Conservation (phyloP, 2,888 invertebrate species). For the Opisthograptis luteolata region DNA sequence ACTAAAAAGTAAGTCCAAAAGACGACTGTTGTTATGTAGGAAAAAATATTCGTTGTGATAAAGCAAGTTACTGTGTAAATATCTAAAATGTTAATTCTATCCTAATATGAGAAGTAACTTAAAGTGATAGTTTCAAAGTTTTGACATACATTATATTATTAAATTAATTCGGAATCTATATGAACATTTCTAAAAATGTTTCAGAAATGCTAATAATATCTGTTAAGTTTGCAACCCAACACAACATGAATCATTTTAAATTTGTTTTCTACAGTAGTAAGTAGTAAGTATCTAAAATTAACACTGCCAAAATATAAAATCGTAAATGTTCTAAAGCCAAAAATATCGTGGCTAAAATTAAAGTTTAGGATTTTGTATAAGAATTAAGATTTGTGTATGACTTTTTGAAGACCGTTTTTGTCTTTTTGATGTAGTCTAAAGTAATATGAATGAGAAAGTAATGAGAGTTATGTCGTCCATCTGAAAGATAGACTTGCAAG, state of each 20-base stretch:
- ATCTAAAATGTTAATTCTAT: conserved; percentile 57
- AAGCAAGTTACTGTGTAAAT: conserved; percentile 70
- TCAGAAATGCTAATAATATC: not conserved
- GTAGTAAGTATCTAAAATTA: conserved; percentile 59
- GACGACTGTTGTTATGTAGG: conserved; percentile 77
- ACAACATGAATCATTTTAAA: not conserved
- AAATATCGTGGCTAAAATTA: conserved; percentile 52
- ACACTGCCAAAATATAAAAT: conserved; percentile 78
- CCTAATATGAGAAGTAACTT: conserved; percentile 52
- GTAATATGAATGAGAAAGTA: conserved; percentile 43
- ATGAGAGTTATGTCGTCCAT: conserved; percentile 64
- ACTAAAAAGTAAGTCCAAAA: conserved; percentile 64
- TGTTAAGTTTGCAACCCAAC: not conserved
- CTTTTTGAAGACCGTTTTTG: conserved; percentile 78
- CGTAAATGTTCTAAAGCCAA: conserved; percentile 61
- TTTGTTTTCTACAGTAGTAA: conserved; percentile 34
- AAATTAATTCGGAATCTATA: not conserved
- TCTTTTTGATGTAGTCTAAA: conserved; percentile 56
- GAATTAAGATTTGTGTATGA: conserved; percentile 69
- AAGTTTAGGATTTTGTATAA: conserved; percentile 61
- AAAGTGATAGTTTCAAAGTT: conserved; percentile 40
- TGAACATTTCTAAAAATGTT: not conserved
- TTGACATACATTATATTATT: not conserved
- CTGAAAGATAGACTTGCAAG: conserved; percentile 47
- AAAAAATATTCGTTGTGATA: conserved; percentile 76